A percentile compares a stretch with the other conserved stretches of the same genome.
These are phyloP conservation scores for Sitodiplosis mosellana DNA, from an alignment of 1,140 invertebrate genomes.

Conservation along the genomic window DNA sequence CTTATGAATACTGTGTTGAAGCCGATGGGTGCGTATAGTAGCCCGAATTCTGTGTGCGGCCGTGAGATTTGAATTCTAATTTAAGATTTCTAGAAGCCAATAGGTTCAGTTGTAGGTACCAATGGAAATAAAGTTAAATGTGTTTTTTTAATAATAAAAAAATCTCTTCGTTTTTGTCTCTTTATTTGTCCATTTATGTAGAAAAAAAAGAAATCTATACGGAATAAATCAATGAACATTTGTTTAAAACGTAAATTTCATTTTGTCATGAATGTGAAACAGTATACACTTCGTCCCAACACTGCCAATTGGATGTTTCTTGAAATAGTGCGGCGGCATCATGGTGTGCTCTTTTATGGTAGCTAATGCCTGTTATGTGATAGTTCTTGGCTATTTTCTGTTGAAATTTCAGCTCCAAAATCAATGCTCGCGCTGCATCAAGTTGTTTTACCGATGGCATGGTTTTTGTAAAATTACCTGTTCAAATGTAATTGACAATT, in stretches of 20 bases:
- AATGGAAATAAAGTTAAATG: no score
- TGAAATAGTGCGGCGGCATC: constrained; percentile 8
- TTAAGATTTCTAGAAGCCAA: no score
- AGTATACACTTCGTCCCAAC: constrained; percentile 5
- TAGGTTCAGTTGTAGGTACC: no score
- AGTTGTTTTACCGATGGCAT: constrained; percentile 11
- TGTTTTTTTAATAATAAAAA: no score
- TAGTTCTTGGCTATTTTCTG: constrained; percentile 10
- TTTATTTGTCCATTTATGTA: no score
- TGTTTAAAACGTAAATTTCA: neutral
- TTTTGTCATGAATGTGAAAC: neutral
- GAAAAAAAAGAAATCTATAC: neutral
- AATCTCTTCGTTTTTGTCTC: no score
- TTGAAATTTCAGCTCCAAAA: constrained; percentile 14
- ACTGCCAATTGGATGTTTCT: constrained; percentile 8
- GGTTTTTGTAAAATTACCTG: constrained; percentile 11
- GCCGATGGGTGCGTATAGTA: no score
- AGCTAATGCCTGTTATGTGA: constrained; percentile 8
- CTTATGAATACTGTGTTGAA: no score
- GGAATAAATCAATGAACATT: neutral
- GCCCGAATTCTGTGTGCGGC: no score
- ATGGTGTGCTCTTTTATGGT: constrained; percentile 2
- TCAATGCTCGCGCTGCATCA: constrained; percentile 9
- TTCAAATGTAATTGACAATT: neutral
- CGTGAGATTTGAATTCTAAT: no score